A percentile compares a stretch with the other conserved stretches of the same genome.
Conservation (phyloP, 1,140 invertebrate genomes). For the Tribolium madens region DNA sequence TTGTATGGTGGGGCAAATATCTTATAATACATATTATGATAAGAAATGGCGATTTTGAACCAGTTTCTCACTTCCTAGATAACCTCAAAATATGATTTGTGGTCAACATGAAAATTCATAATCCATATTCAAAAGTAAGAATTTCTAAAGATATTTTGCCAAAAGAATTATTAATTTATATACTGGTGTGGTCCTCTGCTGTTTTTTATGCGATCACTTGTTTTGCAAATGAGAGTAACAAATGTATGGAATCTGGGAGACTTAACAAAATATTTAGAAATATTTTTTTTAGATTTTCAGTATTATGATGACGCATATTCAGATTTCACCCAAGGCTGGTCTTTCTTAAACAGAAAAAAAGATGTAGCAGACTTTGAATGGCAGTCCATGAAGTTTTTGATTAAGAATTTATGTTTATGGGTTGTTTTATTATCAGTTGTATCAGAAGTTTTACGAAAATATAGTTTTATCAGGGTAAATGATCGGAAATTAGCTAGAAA, state of each 20-base stretch:
- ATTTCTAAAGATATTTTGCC: background rate
- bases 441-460: conserved; percentile 61
- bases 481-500: background rate
- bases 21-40: too few relatives aligned
- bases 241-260: background rate
- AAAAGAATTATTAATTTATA: conserved; percentile 47
- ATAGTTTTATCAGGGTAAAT: background rate
- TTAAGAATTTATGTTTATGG: conserved; percentile 65
- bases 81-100: background rate
- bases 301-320: conserved; percentile 57
- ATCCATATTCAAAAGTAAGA: background rate
- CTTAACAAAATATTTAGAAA: background rate
- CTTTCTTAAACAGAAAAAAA: conserved; percentile 65
- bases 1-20: background rate
- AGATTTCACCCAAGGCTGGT: conserved; percentile 65
- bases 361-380: conserved; percentile 71
- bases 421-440: conserved; percentile 65
- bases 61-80: too few relatives aligned
- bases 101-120: background rate
- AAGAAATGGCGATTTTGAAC: too few relatives aligned
- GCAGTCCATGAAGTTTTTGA: conserved; percentile 66
- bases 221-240: conserved; percentile 40
- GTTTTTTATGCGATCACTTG: conserved; percentile 55
- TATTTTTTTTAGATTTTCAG: conserved; percentile 56
- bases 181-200: conserved; percentile 50